Conservation (phyloP, 2,888 invertebrate species). For the Coenonympha glycerion region DNA sequence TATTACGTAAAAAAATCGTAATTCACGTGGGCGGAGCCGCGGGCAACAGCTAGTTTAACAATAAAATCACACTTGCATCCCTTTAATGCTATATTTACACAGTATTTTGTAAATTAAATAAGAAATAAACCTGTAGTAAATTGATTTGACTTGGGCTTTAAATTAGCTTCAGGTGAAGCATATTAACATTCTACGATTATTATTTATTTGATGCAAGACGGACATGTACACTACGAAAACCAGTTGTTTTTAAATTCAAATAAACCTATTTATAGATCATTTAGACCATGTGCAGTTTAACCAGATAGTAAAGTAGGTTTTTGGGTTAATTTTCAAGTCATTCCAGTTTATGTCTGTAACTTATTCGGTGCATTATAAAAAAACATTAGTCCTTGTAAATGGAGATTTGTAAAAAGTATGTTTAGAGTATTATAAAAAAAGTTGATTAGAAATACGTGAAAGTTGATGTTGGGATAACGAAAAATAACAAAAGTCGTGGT, state of each 20-base stretch:
- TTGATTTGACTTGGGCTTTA: too few relatives aligned
- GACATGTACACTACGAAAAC: not conserved
- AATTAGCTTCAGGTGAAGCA: too few relatives aligned
- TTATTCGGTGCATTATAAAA: conserved; percentile 56
- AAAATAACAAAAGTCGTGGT: conserved; percentile 60
- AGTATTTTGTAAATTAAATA: too few relatives aligned
- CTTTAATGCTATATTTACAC: too few relatives aligned
- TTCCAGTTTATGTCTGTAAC: conserved; percentile 70
- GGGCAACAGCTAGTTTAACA: too few relatives aligned
- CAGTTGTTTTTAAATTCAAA: not conserved
- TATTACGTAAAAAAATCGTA: too few relatives aligned
- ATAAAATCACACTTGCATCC: too few relatives aligned
- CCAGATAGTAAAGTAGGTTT: conserved; percentile 29
- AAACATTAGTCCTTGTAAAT: conserved; percentile 61
- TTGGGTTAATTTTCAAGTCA: conserved; percentile 47
- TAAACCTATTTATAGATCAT: not conserved
- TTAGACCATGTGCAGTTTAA: conserved; percentile 34
- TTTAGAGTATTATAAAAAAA: conserved; percentile 64
- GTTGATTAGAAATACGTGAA: conserved; percentile 65
- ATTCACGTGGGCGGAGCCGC: too few relatives aligned
- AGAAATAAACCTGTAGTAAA: too few relatives aligned
- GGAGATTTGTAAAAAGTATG: conserved; percentile 69
- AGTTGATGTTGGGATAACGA: conserved; percentile 66
- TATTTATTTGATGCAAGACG: not conserved
- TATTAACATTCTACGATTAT: not conserved